Conservation (phyloP, 53 echinoderm and acorn worm genomes). For the Holothuria leucospilota region DNA sequence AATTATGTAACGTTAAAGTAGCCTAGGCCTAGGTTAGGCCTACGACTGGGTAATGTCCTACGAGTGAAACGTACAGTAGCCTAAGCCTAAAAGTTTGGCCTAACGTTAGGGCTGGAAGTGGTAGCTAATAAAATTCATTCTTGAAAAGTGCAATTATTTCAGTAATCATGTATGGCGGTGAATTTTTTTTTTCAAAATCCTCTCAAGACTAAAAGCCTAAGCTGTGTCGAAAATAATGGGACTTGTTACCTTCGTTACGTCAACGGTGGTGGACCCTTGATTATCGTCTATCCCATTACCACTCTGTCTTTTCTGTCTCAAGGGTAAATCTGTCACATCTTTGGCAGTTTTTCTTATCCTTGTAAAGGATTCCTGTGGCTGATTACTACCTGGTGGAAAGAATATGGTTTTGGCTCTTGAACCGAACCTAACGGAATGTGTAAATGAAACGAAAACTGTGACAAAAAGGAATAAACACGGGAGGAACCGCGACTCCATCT, state of each 20-base stretch:
- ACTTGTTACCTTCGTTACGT: conserved; percentile 28
- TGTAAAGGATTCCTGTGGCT: conserved; percentile 60
- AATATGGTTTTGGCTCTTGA: conserved; percentile 83
- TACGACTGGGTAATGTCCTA: no score
- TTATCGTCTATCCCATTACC: conserved; percentile 16
- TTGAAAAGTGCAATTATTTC: no score
- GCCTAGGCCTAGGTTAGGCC: no score
- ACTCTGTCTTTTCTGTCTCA: conserved; percentile 33
- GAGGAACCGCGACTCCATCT: conserved; percentile 29
- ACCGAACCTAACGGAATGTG: conserved; percentile 59
- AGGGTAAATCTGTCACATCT: conserved; percentile 8
- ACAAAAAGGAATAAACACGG: conserved; percentile 45
- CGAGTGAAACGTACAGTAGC: no score
- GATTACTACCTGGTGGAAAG: conserved; percentile 58
- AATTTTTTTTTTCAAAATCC: no score
- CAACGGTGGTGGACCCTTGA: background rate
- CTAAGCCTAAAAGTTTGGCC: no score
- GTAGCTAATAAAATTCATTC: no score
- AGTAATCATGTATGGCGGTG: no score
- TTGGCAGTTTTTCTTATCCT: conserved; percentile 62
- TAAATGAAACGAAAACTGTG: conserved; percentile 30
- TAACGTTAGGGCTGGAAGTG: no score
- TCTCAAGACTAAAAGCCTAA: no score
- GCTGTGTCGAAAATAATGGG: no score
- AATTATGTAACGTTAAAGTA: no score